phyloP scores from a whole-genome alignment of 92 coral and sea anemone genomes.

The Hydrozoanthus gracilis region DNA sequence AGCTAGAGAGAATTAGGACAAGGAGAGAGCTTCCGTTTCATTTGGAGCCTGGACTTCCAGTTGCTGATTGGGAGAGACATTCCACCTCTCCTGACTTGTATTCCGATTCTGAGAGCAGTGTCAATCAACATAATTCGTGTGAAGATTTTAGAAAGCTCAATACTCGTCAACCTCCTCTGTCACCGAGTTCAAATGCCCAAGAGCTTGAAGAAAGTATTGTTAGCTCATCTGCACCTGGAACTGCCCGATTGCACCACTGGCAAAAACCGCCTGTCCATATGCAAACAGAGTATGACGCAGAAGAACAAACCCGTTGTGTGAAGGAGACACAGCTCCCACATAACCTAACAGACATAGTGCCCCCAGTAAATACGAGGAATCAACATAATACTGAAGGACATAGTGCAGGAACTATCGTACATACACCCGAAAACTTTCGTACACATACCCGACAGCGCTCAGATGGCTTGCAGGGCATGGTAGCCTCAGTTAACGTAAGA shows the following conservation, averaged over 20 bases:
- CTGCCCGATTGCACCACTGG: not conserved
- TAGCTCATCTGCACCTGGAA: not conserved
- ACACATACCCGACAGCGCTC: not conserved
- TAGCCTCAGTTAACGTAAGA: not conserved
- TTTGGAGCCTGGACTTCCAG: constrained; percentile 21
- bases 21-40: constrained; percentile 4
- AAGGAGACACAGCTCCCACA: not conserved
- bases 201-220: not conserved
- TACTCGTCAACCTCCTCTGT: not conserved
- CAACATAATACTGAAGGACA: not conserved
- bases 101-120: constrained; percentile 44
- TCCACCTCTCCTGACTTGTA: constrained; percentile 33
- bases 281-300: constrained; percentile 10
- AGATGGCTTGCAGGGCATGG: not conserved
- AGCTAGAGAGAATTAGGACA: constrained; percentile 11
- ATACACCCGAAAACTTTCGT: not conserved
- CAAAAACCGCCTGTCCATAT: constrained; percentile 1
- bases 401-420: not conserved
- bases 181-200: not conserved
- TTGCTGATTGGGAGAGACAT: constrained; percentile 24
- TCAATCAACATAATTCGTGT: constrained; percentile 20
- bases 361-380: not conserved
- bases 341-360: not conserved
- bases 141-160: constrained; percentile 11
- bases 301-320: constrained; percentile 1